These are phyloP conservation scores for Heterodera carotae DNA, from an alignment of 1,140 invertebrate species.

Conservation along the genomic window DNA sequence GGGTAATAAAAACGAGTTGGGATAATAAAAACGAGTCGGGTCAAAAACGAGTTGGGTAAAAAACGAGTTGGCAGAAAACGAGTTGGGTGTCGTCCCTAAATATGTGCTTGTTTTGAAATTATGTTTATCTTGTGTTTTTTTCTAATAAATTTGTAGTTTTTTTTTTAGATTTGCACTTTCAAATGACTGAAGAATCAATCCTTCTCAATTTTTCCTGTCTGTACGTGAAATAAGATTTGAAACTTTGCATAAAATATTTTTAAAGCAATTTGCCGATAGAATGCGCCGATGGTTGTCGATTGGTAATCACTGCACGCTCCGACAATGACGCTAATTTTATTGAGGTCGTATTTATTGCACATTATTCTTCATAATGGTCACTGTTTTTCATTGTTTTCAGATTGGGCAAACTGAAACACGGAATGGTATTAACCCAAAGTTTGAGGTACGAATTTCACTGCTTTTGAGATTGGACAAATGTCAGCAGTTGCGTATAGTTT, in stretches of 20 bases:
- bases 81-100: too few relatives aligned
- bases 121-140: too few relatives aligned
- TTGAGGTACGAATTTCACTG: conserved; percentile 31
- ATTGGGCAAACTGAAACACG: conserved; percentile 49
- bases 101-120: too few relatives aligned
- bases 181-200: not conserved
- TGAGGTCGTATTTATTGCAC: conserved; percentile 21
- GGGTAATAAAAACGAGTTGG: too few relatives aligned
- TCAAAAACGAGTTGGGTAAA: too few relatives aligned
- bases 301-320: conserved; percentile 29
- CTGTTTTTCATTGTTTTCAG: conserved; percentile 30
- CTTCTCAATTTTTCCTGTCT: not conserved
- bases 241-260: not conserved
- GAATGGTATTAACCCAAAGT: conserved; percentile 30
- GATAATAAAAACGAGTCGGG: too few relatives aligned
- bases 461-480: conserved; percentile 32
- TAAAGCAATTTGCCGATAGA: conserved; percentile 31
- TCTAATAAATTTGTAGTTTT: too few relatives aligned
- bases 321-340: conserved; percentile 27
- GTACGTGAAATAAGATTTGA: not conserved
- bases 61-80: too few relatives aligned
- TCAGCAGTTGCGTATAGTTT: conserved; percentile 34
- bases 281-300: conserved; percentile 27
- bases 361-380: not conserved
- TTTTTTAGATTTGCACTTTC: not conserved